A percentile compares a stretch with the other conserved stretches of the same genome.
Conservation (phyloP, 2,888 invertebrate genomes). For the Tanytarsus gracilentus region DNA sequence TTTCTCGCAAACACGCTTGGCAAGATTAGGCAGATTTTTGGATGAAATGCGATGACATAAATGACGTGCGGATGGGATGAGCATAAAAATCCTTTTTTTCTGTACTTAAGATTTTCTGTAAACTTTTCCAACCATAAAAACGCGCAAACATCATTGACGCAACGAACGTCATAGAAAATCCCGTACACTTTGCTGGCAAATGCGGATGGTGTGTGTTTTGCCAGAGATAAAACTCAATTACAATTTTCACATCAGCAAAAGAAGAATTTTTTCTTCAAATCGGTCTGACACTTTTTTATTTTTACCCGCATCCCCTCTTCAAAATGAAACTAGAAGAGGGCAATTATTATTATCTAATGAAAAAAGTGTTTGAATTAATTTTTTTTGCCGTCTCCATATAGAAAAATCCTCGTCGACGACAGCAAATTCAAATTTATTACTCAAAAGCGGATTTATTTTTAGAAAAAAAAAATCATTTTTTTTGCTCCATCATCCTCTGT, state of each 20-base stretch:
- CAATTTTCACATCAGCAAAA: conserved; percentile 24
- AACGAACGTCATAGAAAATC: too few relatives aligned
- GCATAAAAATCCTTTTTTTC: conserved; percentile 1
- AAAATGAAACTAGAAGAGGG: neutral
- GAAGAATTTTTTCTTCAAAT: neutral
- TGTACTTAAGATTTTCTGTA: neutral
- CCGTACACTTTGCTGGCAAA: neutral
- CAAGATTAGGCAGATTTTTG: conserved; percentile 20
- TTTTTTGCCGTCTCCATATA: neutral
- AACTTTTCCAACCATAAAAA: neutral
- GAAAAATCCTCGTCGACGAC: neutral
- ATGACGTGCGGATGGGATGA: neutral
- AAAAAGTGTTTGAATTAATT: neutral
- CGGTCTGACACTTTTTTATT: conserved; percentile 14
- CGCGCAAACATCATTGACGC: too few relatives aligned
- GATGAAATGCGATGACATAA: neutral
- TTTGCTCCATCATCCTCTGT: neutral
- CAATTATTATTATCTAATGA: conserved; percentile 4
- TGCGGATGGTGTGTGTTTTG: conserved; percentile 5
- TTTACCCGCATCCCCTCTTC: neutral
- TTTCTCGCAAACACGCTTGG: neutral
- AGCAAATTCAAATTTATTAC: conserved; percentile 25
- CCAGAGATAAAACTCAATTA: conserved; percentile 26
- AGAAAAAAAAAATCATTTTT: neutral
- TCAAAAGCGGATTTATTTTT: conserved; percentile 24